Evolutionary conservation across 1,140 invertebrate species (phyloP).

Genomic region (Homalodisca vitripennis): DNA sequence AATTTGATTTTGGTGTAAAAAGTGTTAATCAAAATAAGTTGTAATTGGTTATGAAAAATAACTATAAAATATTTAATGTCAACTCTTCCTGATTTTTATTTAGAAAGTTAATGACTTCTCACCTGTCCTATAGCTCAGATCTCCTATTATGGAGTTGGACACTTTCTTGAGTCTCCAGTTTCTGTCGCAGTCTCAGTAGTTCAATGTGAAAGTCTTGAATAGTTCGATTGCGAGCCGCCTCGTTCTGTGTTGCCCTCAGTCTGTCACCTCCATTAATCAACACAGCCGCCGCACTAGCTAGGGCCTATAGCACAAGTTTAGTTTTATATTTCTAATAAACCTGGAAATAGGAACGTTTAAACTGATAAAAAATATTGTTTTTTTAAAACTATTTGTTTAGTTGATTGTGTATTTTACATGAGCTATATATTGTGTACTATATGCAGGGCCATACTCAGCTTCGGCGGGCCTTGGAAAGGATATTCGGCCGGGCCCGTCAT

Average conservation of each 20-base stretch:
- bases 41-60: too few relatives aligned
- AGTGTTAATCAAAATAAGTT: conserved; percentile 15
- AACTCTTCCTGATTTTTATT: neutral
- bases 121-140: conserved; percentile 91
- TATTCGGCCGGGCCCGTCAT: too few relatives aligned
- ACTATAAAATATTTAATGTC: too few relatives aligned
- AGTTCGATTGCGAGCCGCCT: conserved; percentile 69
- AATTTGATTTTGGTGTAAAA: too few relatives aligned
- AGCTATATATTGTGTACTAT: too few relatives aligned
- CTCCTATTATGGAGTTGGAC: conserved; percentile 92
- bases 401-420: too few relatives aligned
- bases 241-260: conserved; percentile 74
- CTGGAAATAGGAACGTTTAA: too few relatives aligned
- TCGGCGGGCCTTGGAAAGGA: too few relatives aligned
- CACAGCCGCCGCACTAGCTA: conserved; percentile 79
- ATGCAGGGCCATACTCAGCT: too few relatives aligned
- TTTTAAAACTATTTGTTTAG: too few relatives aligned
- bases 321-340: neutral
- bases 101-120: neutral
- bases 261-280: conserved; percentile 83
- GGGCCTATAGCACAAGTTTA: conserved; percentile 50
- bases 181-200: conserved; percentile 80
- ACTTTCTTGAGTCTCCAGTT: conserved; percentile 96
- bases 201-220: conserved; percentile 92
- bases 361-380: too few relatives aligned